Base-by-base conservation (phyloP, 1,140 invertebrate genomes). In the Acromyrmex echinatior region DNA sequence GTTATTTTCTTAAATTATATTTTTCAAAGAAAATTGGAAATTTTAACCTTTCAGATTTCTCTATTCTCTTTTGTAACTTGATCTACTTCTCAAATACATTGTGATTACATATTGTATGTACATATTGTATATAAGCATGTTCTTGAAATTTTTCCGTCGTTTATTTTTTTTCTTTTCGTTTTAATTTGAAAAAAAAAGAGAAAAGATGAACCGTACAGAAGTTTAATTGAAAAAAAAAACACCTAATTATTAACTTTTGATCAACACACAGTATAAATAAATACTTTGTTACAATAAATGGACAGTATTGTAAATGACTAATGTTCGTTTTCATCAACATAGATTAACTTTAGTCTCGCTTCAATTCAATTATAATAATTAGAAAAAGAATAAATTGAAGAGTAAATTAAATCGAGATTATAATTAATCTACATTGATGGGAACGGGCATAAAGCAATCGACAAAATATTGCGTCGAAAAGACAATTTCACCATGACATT, bases 401-500 rank as follows among this genome's bases (percentile, higher is more conserved):
- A 45, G 39, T 10, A 45, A 10, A 45, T 45, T 45, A 45, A 45
- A 45, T 10, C 39, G 39, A 45, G 39, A 45, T 45, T 45, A 45
- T 45, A 45, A 45, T 45, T 10, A 45, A 45, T 45, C 39, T 45
- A 45, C 39, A 45, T 39, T 45, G 39, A 45, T 45, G 39, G 9
- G 65, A n/a, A 28, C 28, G 16, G 62, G 14, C 45, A 14, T 65
- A 65, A 65, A 31, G 2, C 16, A 25, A 45, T 7, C 16, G 21
- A 7, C 9, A 65, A 65, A 63, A 78, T 35, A 63, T n/a, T 14
- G 16, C 31, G 18, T 39, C n/a, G 14, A 45, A 49, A 49, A 49
- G 16, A 60, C 39, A 80, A 53, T 80, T 65, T 65, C 45, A 31
- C 21, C 58, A 16, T 49, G 39, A 80, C 28, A 18, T 25, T 45